These are phyloP conservation scores for Lepidurus apus DNA, from an alignment of 1,140 invertebrate species.

Conservation along the genomic window DNA sequence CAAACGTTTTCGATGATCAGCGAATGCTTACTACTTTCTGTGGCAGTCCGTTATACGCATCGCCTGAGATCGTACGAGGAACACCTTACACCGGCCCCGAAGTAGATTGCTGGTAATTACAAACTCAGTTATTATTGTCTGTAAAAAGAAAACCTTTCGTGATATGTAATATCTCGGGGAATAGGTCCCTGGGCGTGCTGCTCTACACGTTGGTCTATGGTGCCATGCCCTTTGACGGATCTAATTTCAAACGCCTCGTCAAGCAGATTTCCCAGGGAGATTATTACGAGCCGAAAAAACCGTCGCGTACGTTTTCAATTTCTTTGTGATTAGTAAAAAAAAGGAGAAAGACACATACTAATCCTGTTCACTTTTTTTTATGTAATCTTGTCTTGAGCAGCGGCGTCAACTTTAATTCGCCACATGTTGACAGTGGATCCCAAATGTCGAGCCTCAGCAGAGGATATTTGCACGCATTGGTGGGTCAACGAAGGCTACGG, in stretches of 20 bases:
- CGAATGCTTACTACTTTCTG: constrained; percentile 90
- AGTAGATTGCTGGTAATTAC: constrained; percentile 50
- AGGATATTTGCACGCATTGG: constrained; percentile 90
- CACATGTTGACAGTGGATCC: constrained; percentile 92
- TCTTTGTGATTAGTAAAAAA: constrained; percentile 13
- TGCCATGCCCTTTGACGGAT: constrained; percentile 99
- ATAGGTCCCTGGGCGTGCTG: constrained; percentile 93
- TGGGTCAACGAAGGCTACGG: constrained; percentile 82
- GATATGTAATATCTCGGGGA: constrained; percentile 31
- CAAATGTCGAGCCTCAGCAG: constrained; percentile 78
- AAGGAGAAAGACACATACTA: constrained; percentile 32
- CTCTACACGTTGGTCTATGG: constrained; percentile 97
- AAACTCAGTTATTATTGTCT: neutral
- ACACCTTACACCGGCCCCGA: constrained; percentile 97
- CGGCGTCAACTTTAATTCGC: constrained; percentile 86
- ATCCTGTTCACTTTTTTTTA: constrained; percentile 28
- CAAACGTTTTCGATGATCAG: constrained; percentile 92
- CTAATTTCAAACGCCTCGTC: constrained; percentile 93
- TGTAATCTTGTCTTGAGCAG: constrained; percentile 50
- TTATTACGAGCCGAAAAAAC: constrained; percentile 93
- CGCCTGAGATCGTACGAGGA: constrained; percentile 97
- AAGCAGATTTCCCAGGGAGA: constrained; percentile 95
- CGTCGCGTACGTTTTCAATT: constrained; percentile 66
- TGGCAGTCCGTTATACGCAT: constrained; percentile 95
- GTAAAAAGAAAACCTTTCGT: neutral